Base-by-base conservation (phyloP, 2,888 invertebrate genomes). In the Scrobipalpa costella region DNA sequence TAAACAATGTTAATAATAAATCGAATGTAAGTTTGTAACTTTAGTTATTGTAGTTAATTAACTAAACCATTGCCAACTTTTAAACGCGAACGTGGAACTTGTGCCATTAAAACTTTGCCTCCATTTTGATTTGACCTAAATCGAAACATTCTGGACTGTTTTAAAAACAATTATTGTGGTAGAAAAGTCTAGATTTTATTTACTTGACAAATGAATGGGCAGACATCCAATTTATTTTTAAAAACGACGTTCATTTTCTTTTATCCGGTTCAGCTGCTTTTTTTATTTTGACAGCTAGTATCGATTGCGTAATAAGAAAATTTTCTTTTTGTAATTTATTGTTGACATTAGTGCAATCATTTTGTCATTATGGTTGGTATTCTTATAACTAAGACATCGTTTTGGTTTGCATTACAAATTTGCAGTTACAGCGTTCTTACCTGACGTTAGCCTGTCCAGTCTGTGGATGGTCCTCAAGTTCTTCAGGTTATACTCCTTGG, bases 361-460 rank as follows among this genome's bases (percentile, higher is more conserved):
- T n/a, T n/a, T n/a, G n/a, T n/a, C n/a, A n/a, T n/a, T n/a, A n/a
- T n/a, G n/a, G n/a, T n/a, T n/a, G n/a, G n/a, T n/a, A n/a, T n/a
- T n/a, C n/a, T n/a, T n/a, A n/a, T n/a, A n/a, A n/a, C n/a, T n/a
- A n/a, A n/a, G n/a, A n/a, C n/a, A n/a, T n/a, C n/a, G n/a, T n/a
- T n/a, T n/a, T n/a, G n/a, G n/a, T n/a, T n/a, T n/a, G n/a, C n/a
- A n/a, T n/a, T 7, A 3, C 15, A 5, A 6, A 3, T 44, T 44
- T n/a, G 2, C 7, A 27, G 11, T 52, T 2, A 52, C 9, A 52
- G 9, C 21, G 7, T 34, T 15, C 67, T 81, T 87, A 73, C 97
- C 97, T 78, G 99, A 99, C 49, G 99, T 99, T 80, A 99, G 93
- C 79, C 99, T 94, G 92, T 99, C 99, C 80, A 99, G 93, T 78